Base-by-base conservation (phyloP, 2,113 vertebrate species). In the Macroglossus sobrinus region DNA sequence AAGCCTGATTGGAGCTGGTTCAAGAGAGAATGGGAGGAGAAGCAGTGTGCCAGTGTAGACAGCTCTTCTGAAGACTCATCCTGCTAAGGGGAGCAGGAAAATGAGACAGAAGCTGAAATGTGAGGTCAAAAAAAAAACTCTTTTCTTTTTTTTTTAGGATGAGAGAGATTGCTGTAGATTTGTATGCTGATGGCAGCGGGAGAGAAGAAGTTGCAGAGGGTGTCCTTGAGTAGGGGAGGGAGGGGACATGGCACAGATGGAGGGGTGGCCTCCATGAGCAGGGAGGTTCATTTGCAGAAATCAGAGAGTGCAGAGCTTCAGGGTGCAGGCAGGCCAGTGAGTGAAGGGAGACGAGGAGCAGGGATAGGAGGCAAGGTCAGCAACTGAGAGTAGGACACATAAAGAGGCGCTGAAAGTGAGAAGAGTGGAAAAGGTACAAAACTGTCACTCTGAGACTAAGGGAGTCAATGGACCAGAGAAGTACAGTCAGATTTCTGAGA, bases 221-320 rank as follows among this genome's bases (percentile, higher is more conserved):
- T 12, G 16, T 19, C 64, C 66, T 81, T 30, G 43, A 72, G 43
- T 18, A 13, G 50, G 40, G 22, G 38, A 47, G 35, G n/a, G 12
- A 12, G 18, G 30, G 3, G 30, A 7, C 16, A 43, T 12, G 38
- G 81, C 21, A 3, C 40, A 9, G 30, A 40, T 21, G n/a, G 9
- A 57, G 15, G 81, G n/a, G 15, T 0, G 3, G 63, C n/a, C 63
- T 33, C 59, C 40, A 21, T 50, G 26, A 35, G 8, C n/a, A 38
- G 38, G 14, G 38, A 75, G 64, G 59, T 13, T 53, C n/a, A 2
- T 3, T 4, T 5, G 13, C 4, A 53, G 84, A 57, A 38, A 24
- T 0, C 0, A 35, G 72, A 43, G 28, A 12, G 11, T 50, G 15
- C 35, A 7, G 63, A 64, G 5, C 7, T 21, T 8, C 1, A 0